phyloP scores from a whole-genome alignment of 2,113 vertebrate genomes.

The Alethe diademata region DNA sequence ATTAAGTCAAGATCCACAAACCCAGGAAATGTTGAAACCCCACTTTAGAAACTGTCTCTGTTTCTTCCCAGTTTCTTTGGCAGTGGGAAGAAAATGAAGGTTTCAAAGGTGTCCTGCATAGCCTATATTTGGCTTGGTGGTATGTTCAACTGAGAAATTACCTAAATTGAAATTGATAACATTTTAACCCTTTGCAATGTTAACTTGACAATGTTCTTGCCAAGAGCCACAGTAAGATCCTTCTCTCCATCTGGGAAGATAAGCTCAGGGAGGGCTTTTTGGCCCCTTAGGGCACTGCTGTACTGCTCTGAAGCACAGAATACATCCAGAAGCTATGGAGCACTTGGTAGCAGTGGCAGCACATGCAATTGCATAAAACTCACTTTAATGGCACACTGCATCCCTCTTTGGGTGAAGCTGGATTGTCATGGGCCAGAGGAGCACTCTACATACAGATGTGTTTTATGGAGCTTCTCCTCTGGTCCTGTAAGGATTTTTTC shows the following conservation, averaged over 20 bases:
- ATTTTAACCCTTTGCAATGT: neutral
- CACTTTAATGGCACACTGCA: neutral
- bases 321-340: neutral
- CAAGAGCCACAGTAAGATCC: neutral
- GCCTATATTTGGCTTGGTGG: neutral
- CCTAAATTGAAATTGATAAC: neutral
- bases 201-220: neutral
- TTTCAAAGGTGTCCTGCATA: neutral
- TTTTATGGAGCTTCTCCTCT: neutral
- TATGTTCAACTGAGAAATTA: neutral
- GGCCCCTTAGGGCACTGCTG: neutral
- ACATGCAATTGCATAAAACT: rapidly evolving
- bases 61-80: neutral
- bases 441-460: neutral
- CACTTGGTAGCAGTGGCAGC: neutral
- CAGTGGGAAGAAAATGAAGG: neutral
- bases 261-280: neutral
- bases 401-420: neutral
- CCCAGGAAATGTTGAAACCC: neutral
- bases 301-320: neutral
- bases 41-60: neutral
- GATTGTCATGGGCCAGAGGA: neutral
- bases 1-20: neutral
- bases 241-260: neutral
- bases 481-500: neutral